Percentiles rank a stretch among this genome's conserved stretches.
Conservation (phyloP, 2,113 vertebrate genomes). For the Odobenus rosmarus region DNA sequence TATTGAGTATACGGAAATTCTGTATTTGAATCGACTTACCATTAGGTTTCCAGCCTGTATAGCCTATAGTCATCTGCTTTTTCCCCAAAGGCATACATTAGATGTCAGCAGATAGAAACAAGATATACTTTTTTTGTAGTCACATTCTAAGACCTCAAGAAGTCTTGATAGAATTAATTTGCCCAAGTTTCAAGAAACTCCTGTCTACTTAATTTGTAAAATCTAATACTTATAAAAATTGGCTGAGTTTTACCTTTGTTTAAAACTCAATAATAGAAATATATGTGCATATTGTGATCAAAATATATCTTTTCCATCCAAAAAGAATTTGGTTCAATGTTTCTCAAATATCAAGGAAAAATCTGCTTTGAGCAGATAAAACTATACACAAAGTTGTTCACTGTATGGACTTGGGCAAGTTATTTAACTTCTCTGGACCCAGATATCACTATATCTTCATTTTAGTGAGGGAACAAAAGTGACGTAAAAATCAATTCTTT, state of each 20-base stretch:
- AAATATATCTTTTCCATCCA: background rate
- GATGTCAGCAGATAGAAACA: background rate
- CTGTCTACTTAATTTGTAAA: background rate
- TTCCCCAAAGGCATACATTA: background rate
- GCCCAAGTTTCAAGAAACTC: background rate
- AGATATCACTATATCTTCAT: background rate
- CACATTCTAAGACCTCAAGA: background rate
- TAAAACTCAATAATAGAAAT: background rate
- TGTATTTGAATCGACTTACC: background rate
- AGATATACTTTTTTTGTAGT: background rate
- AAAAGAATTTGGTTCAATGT: background rate
- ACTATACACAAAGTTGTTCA: background rate
- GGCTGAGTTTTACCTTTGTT: background rate
- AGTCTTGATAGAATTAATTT: slow-evolving; percentile 8
- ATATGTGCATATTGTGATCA: background rate
- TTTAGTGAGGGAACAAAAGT: background rate
- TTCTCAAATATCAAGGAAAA: background rate
- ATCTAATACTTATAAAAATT: background rate
- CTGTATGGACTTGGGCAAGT: background rate
- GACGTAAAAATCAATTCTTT: background rate
- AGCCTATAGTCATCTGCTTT: background rate
- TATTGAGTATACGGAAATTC: background rate
- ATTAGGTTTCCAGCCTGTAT: background rate
- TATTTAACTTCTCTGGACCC: background rate
- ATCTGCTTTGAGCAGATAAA: background rate